Conservation (phyloP, 2,888 invertebrate genomes). For the Phortica magna region DNA sequence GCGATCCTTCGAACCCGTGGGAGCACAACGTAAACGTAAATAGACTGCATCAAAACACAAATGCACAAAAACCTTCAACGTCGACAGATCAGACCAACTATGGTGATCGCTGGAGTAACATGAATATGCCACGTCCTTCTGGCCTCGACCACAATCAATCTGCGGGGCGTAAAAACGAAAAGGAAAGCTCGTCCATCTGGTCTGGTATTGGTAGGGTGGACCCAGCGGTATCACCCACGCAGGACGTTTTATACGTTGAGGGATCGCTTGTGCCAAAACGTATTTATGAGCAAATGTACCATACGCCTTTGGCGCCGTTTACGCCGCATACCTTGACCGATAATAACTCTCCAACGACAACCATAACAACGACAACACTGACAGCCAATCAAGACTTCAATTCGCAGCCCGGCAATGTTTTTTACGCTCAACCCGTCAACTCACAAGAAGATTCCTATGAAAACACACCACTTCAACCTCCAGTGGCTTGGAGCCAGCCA, state of each 20-base stretch:
- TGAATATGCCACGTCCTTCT: constrained; percentile 73
- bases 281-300: constrained; percentile 67
- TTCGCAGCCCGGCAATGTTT: constrained; percentile 47
- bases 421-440: constrained; percentile 71
- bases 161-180: constrained; percentile 2
- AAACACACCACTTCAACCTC: neutral
- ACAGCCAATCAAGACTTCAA: neutral
- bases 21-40: constrained; percentile 43
- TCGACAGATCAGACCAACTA: constrained; percentile 34
- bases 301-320: constrained; percentile 69
- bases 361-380: constrained; percentile 12
- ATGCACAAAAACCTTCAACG: constrained; percentile 37
- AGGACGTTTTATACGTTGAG: constrained; percentile 64
- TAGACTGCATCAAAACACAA: constrained; percentile 42
- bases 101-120: constrained; percentile 70
- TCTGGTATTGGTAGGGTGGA: constrained; percentile 53
- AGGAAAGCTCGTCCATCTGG: constrained; percentile 47
- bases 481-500: constrained; percentile 27
- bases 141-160: constrained; percentile 51
- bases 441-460: constrained; percentile 53
- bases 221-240: constrained; percentile 51
- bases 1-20: constrained; percentile 4
- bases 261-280: constrained; percentile 72
- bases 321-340: constrained; percentile 37
- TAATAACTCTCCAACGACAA: neutral